These are phyloP conservation scores for Calliphora vicina DNA, from an alignment of 1,140 invertebrate genomes.

Conservation along the genomic window DNA sequence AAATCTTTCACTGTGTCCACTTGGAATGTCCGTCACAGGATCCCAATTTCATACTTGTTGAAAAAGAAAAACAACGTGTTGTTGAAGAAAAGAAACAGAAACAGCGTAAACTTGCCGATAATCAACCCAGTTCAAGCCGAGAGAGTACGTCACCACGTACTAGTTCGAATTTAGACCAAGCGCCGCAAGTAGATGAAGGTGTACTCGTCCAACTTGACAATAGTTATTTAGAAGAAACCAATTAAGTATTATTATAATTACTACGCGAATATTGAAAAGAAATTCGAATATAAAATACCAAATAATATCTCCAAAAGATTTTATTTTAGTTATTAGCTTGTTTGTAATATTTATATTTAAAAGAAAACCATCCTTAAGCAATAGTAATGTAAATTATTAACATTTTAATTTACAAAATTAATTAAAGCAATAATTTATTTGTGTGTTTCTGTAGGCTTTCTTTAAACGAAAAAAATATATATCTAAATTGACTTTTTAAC, in stretches of 20 bases:
- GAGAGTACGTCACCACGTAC: background rate
- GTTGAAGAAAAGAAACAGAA: background rate
- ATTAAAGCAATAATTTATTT: too few species aligned
- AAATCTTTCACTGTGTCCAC: constrained; percentile 98
- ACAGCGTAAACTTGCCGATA: background rate
- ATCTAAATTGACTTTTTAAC: too few species aligned
- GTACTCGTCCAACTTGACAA: constrained; percentile 25
- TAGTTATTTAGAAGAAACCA: background rate
- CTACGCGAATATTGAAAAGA: background rate
- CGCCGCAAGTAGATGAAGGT: constrained; percentile 20
- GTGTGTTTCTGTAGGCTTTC: too few species aligned
- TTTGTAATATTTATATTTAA: background rate
- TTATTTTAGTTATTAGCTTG: background rate
- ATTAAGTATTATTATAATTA: constrained; percentile 16
- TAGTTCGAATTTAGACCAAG: background rate
- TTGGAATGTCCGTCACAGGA: constrained; percentile 90
- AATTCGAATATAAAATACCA: background rate
- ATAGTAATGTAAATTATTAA: background rate
- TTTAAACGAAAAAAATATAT: too few species aligned
- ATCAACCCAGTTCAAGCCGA: constrained; percentile 8
- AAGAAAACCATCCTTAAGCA: background rate
- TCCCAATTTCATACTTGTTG: constrained; percentile 38
- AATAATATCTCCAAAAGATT: constrained; percentile 5
- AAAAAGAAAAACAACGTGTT: constrained; percentile 36
- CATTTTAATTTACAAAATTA: background rate